Evolutionary conservation across 1,140 invertebrate genomes (phyloP).

Genomic region (Zeugodacus cucurbitae): DNA sequence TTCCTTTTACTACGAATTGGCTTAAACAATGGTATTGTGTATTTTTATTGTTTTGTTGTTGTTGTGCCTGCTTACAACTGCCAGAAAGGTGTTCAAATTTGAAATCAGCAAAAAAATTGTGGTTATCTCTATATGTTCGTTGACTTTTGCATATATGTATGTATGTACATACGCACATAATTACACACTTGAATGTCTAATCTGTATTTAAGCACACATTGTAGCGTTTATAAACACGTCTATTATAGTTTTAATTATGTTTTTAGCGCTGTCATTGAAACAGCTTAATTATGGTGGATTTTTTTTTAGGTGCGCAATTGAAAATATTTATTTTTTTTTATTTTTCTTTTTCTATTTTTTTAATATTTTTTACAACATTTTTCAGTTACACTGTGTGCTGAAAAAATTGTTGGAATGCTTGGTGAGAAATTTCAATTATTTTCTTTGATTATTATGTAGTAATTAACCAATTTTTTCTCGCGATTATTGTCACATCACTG

Average conservation of each 20-base stretch:
- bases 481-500: too few relatives aligned
- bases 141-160: background rate
- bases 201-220: background rate
- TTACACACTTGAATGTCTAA: background rate
- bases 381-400: background rate
- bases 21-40: background rate
- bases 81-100: background rate
- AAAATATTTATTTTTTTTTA: background rate
- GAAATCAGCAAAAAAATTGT: too few relatives aligned
- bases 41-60: background rate
- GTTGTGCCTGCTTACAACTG: background rate
- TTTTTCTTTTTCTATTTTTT: background rate
- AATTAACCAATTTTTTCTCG: too few relatives aligned
- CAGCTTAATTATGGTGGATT: slow-evolving; percentile 1
- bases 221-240: background rate
- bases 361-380: slow-evolving; percentile 13
- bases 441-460: background rate
- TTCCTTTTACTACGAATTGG: background rate
- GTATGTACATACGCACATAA: background rate
- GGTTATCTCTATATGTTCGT: background rate
- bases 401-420: background rate
- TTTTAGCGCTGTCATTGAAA: background rate
- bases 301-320: background rate
- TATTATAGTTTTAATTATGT: slow-evolving; percentile 32
- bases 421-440: background rate